These are phyloP conservation scores for Spialia ferax DNA, from an alignment of 2,888 invertebrate species.

Conservation along the genomic window DNA sequence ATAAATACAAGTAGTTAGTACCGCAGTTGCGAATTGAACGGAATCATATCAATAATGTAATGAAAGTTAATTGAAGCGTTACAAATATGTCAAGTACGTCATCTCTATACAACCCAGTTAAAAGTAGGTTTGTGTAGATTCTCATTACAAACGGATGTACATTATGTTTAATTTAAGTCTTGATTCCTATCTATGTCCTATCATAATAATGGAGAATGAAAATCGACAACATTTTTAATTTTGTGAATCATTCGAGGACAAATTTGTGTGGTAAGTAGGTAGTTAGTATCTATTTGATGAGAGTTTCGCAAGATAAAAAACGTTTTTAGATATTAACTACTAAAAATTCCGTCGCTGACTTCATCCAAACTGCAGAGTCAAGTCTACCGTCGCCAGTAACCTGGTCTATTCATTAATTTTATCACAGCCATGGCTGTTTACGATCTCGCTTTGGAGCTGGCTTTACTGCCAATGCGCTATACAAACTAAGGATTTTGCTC, in stretches of 20 bases:
- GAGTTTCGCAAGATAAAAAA: slow-evolving; percentile 64
- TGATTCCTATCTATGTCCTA: no score
- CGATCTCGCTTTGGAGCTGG: slow-evolving; percentile 68
- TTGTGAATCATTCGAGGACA: neutral
- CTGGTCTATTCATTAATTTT: slow-evolving; percentile 61
- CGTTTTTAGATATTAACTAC: slow-evolving; percentile 52
- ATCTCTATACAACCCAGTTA: slow-evolving; percentile 10
- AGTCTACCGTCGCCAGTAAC: slow-evolving; percentile 51
- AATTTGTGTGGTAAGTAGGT: slow-evolving; percentile 22
- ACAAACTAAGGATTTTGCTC: no score
- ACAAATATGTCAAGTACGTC: slow-evolving; percentile 27
- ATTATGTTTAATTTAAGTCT: no score
- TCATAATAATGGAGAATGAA: no score
- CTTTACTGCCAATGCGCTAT: slow-evolving; percentile 71
- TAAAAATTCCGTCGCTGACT: slow-evolving; percentile 53
- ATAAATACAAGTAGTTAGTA: neutral
- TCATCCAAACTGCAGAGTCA: slow-evolving; percentile 58
- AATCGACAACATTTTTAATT: neutral
- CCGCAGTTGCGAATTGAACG: slow-evolving; percentile 1
- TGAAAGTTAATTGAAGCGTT: slow-evolving; percentile 22
- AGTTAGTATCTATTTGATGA: slow-evolving; percentile 21
- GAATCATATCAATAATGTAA: slow-evolving; percentile 14
- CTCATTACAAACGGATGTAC: neutral
- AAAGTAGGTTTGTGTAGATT: neutral
- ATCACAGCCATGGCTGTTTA: slow-evolving; percentile 67